Base-by-base conservation (phyloP, 2,888 invertebrate species). In the Noctua fimbriata region DNA sequence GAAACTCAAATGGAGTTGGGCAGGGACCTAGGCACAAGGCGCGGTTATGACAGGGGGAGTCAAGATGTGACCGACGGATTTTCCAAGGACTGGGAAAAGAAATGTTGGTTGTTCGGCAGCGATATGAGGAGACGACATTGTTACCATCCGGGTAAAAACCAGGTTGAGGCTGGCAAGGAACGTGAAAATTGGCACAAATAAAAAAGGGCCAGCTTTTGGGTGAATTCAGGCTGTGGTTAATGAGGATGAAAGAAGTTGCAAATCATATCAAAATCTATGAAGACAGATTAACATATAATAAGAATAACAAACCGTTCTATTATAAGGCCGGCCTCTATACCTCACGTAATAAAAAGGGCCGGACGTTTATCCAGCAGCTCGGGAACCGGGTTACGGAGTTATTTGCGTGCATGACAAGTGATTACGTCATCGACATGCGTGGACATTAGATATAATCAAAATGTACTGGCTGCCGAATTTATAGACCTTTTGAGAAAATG, bases 311-410 rank as follows among this genome's bases (percentile, higher is more conserved):
- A 71, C 69, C 32, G 73, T 66, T 71, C 81, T 85, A 81, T 88
- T 76, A 81, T 74, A 82, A 87, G 83, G 74, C 75, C 76, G 78
- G 74, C 77, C 73, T 79, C 78, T 67, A 78, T 84, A 86, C 83
- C 82, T 87, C 81, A 86, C 69, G 69, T 55, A 65, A 83, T 87
- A 88, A 87, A 89, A 88, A 89, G 90, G 86, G 89, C 85, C 82
- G 84, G 87, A 69, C 89, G 78, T 78, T 79, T 78, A 72, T 73
- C 78, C 85, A 87, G 77, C 82, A 80, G 79, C 86, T 87, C 88
- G 89, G 81, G 87, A 90, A 92, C 90, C 90, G 88, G 91, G 92
- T 92, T 90, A 91, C 89, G 52, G 90, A 85, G 91, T 89, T 92
- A 92, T 91, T 91, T 89, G 91, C 90, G 91, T 91, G 91, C 90